A percentile compares a stretch with the other conserved stretches of the same genome.
Conservation (phyloP, 2,113 vertebrate genomes). For the Mastomys natalensis region DNA sequence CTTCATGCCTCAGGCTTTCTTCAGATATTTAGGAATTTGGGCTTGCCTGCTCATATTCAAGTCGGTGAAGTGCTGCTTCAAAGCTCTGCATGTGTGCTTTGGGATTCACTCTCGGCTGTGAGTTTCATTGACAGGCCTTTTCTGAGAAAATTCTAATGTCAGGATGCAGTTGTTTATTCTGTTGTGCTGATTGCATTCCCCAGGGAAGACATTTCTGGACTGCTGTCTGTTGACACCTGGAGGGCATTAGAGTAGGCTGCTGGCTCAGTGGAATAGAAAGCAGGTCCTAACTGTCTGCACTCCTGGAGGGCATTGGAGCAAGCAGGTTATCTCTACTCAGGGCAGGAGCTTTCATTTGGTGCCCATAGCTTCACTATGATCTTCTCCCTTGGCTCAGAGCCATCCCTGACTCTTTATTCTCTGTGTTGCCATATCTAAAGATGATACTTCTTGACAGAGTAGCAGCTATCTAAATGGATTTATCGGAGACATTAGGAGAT, state of each 20-base stretch:
- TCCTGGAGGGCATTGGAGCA: background rate
- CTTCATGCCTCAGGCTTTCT: slow-evolving; percentile 23
- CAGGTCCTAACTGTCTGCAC: no score
- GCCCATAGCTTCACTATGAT: background rate
- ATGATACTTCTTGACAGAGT: background rate
- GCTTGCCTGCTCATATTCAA: background rate
- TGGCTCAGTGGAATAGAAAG: background rate
- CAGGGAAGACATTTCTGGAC: background rate
- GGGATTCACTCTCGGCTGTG: background rate
- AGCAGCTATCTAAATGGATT: background rate
- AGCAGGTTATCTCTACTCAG: background rate
- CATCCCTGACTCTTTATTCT: background rate
- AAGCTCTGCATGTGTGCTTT: background rate
- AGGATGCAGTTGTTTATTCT: background rate
- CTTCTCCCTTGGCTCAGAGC: rapidly evolving
- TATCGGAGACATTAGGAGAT: background rate
- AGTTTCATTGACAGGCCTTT: background rate
- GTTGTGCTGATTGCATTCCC: background rate
- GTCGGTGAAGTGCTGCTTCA: background rate
- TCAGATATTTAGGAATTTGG: slow-evolving; percentile 1
- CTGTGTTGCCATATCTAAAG: background rate
- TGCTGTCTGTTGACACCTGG: background rate
- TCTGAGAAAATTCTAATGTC: background rate
- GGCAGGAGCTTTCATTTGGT: background rate
- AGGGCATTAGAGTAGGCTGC: background rate